Percentiles rank a stretch among this genome's conserved stretches.
These are phyloP conservation scores for Psittacus erithacus DNA, from an alignment of 2,113 vertebrate species.

Conservation along the genomic window DNA sequence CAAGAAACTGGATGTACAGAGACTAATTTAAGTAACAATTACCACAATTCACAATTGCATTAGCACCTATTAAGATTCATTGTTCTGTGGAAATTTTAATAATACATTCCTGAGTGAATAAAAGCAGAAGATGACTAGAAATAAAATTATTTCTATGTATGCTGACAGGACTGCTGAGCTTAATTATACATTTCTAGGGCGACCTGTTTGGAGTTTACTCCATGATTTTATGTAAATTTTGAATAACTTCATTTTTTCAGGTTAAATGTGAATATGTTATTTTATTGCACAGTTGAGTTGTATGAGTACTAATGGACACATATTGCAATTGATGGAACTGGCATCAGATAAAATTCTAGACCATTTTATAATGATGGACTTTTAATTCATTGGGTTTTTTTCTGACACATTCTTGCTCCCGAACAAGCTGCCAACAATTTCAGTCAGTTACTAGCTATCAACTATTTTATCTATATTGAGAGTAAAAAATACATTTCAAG, in stretches of 20 bases:
- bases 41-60: constrained; percentile 79
- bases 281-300: constrained; percentile 41
- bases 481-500: not conserved
- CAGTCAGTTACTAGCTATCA: not conserved
- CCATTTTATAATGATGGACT: not conserved
- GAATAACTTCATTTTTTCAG: constrained; percentile 68
- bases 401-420: not conserved
- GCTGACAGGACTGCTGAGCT: constrained; percentile 76
- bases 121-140: constrained; percentile 78
- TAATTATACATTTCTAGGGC: constrained; percentile 79
- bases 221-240: constrained; percentile 82
- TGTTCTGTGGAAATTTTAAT: constrained; percentile 82
- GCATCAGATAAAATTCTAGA: constrained; percentile 2
- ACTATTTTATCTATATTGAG: constrained; percentile 5
- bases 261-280: constrained; percentile 75
- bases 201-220: constrained; percentile 80
- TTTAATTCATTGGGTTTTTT: not conserved
- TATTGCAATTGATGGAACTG: constrained; percentile 1
- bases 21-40: constrained; percentile 83
- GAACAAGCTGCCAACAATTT: not conserved
- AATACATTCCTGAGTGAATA: constrained; percentile 77
- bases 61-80: constrained; percentile 82
- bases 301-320: constrained; percentile 46
- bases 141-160: constrained; percentile 78
- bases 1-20: constrained; percentile 70